phyloP scores from a whole-genome alignment of 2,797 vertebrate genomes.

The Dermochelys coriacea region DNA sequence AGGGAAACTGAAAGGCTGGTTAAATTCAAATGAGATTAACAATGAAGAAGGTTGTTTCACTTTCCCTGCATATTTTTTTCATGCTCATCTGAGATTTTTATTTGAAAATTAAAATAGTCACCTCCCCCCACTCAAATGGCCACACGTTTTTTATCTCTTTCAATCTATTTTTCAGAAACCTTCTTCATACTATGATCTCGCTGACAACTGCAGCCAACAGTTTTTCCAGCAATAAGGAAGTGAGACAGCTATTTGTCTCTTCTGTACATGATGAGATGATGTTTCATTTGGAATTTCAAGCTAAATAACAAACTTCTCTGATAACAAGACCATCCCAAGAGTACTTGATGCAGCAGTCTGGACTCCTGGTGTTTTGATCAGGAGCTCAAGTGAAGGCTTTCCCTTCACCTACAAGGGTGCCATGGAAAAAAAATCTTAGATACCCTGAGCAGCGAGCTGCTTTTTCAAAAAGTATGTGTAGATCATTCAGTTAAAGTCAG shows the following conservation, averaged over 20 bases:
- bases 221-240: neutral
- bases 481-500: neutral
- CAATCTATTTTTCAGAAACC: neutral
- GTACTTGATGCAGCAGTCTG: neutral
- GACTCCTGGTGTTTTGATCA: neutral
- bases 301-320: neutral
- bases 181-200: neutral
- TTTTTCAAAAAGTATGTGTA: neutral
- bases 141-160: neutral
- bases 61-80: neutral
- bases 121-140: neutral
- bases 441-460: neutral
- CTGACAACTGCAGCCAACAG: neutral
- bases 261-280: neutral
- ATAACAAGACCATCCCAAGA: neutral
- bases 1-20: neutral
- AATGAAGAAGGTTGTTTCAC: neutral
- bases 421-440: neutral
- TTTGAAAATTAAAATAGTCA: neutral
- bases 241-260: neutral
- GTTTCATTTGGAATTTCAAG: conserved; percentile 11
- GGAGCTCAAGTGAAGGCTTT: conserved; percentile 8
- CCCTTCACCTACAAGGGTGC: neutral
- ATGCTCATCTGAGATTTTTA: neutral
- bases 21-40: neutral